Evolutionary conservation across 2,797 vertebrate genomes (phyloP).

Genomic region (Sorex maritimensis): DNA sequence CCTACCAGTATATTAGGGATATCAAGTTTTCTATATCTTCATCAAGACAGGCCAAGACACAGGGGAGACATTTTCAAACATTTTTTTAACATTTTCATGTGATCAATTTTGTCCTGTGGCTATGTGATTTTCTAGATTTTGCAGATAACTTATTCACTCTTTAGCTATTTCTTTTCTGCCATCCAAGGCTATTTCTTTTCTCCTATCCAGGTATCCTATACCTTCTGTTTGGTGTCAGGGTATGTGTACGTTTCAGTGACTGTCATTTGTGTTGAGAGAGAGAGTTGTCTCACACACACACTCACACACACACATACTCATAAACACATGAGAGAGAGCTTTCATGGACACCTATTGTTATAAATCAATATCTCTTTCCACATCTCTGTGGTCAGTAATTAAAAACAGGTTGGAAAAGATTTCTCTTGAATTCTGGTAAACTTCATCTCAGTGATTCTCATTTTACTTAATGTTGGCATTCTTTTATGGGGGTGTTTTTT

Average conservation of each 20-base stretch:
- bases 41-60: background rate
- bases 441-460: background rate
- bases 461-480: background rate
- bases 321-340: background rate
- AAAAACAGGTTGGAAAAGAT: conserved; percentile 5
- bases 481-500: background rate
- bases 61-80: background rate
- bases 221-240: background rate
- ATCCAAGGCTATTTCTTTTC: background rate
- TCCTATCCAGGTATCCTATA: background rate
- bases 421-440: background rate
- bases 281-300: background rate
- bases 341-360: background rate
- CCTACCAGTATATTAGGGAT: background rate
- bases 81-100: too few species aligned
- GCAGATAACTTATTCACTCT: background rate
- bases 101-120: background rate
- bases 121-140: background rate
- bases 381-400: background rate
- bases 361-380: background rate
- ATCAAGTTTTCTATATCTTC: background rate
- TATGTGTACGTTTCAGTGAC: background rate
- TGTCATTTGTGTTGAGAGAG: background rate
- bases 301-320: background rate
- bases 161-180: background rate